Evolutionary conservation across 1,140 invertebrate genomes (phyloP).

Genomic region (Tetragnatha versicolor): DNA sequence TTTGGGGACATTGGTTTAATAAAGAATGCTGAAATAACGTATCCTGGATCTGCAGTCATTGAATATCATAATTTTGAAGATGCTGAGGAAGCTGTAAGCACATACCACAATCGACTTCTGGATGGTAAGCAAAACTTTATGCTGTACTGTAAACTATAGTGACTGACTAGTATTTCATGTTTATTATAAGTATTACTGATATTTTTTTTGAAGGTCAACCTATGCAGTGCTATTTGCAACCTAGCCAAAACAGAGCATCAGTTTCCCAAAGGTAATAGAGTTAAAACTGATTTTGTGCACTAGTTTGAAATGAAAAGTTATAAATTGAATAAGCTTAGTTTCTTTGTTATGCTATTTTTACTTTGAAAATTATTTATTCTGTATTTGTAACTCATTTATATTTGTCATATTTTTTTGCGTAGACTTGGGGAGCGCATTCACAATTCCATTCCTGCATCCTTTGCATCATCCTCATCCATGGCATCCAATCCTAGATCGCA

Average conservation of each 20-base stretch:
- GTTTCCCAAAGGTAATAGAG: conserved; percentile 27
- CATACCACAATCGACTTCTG: conserved; percentile 41
- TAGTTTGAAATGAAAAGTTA: neutral
- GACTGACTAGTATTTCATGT: neutral
- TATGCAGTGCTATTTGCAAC: conserved; percentile 11
- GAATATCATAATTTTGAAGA: conserved; percentile 10
- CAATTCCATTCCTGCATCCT: neutral
- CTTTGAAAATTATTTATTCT: neutral
- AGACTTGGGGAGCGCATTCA: neutral
- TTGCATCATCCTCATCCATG: neutral
- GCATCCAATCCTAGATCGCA: neutral
- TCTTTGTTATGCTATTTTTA: neutral
- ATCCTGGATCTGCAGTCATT: conserved; percentile 23
- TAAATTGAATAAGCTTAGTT: no score
- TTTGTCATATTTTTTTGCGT: neutral
- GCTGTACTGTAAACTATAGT: neutral
- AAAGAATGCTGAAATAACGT: conserved; percentile 8
- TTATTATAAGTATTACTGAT: neutral
- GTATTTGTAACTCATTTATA: neutral
- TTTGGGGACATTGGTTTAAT: conserved; percentile 36
- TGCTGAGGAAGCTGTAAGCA: conserved; percentile 19
- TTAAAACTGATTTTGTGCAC: neutral
- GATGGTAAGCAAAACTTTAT: conserved; percentile 31
- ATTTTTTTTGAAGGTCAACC: conserved; percentile 1
- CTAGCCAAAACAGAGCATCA: neutral